A percentile compares a stretch with the other conserved stretches of the same genome.
phyloP scores from a whole-genome alignment of 1,140 invertebrate genomes.

The Aphelinus certus region DNA sequence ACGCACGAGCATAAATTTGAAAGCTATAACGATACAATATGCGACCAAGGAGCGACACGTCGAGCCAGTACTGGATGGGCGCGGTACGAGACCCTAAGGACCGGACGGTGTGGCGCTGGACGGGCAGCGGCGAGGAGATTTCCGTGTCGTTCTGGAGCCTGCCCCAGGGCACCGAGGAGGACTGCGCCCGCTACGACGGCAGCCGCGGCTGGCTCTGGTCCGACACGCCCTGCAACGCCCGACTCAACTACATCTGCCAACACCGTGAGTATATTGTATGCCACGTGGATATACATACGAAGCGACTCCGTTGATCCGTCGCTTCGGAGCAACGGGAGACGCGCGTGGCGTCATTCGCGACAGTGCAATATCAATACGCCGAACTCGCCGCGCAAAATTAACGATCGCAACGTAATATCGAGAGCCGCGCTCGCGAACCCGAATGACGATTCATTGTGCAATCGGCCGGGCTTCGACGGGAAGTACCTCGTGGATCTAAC shows the following conservation, averaged over 20 bases:
- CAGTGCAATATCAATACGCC: too few relatives aligned
- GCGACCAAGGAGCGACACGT: slow-evolving; percentile 78
- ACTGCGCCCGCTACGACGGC: slow-evolving; percentile 91
- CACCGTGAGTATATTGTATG: slow-evolving; percentile 77
- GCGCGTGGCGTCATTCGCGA: too few relatives aligned
- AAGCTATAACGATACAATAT: slow-evolving; percentile 24
- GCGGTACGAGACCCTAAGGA: slow-evolving; percentile 84
- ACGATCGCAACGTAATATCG: too few relatives aligned
- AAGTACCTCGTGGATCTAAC: too few relatives aligned
- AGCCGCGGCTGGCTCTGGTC: slow-evolving; percentile 95
- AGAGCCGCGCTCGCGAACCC: too few relatives aligned
- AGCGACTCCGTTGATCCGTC: too few relatives aligned
- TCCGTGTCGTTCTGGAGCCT: slow-evolving; percentile 93
- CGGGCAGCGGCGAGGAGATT: slow-evolving; percentile 83
- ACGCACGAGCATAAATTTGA: neutral
- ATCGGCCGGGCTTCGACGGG: too few relatives aligned
- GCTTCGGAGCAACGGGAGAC: too few relatives aligned
- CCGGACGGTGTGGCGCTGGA: slow-evolving; percentile 88
- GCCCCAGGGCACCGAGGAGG: slow-evolving; percentile 79
- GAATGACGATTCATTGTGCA: too few relatives aligned
- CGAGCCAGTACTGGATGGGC: slow-evolving; percentile 95
- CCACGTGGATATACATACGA: too few relatives aligned
- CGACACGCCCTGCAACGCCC: slow-evolving; percentile 87
- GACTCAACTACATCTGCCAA: slow-evolving; percentile 92
- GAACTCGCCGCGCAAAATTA: too few relatives aligned